Evolutionary conservation across 2,113 vertebrate species (phyloP).

Genomic region (Delphinapterus leucas): DNA sequence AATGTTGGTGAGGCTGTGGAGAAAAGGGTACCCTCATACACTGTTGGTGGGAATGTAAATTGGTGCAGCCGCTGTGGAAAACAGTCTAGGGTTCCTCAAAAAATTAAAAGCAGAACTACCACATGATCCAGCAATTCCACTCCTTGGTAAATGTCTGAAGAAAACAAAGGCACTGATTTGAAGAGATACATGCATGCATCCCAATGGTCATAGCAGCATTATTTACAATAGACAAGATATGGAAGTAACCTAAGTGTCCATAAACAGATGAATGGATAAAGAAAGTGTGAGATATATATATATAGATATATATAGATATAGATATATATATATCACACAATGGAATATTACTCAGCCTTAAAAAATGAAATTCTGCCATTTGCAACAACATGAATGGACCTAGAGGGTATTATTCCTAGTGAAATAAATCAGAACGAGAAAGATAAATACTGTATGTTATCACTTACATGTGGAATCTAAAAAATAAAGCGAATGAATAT

Average conservation of each 20-base stretch:
- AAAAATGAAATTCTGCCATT: background rate
- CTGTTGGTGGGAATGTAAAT: background rate
- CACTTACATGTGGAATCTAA: background rate
- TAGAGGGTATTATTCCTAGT: background rate
- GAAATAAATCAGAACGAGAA: background rate
- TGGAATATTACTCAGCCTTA: too few species aligned
- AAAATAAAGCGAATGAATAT: background rate
- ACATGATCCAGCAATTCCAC: background rate
- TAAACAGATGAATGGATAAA: too few species aligned
- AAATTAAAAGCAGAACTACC: background rate
- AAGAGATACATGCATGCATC: background rate
- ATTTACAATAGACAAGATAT: too few species aligned
- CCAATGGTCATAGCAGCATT: background rate
- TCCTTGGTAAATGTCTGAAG: background rate
- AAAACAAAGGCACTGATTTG: background rate
- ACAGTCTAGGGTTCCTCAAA: background rate
- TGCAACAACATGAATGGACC: background rate
- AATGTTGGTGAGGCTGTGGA: background rate
- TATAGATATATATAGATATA: too few species aligned
- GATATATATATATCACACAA: too few species aligned
- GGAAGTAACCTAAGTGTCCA: too few species aligned
- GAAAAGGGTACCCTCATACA: background rate
- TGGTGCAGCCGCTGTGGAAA: background rate
- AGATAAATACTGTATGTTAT: background rate
- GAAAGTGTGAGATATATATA: too few species aligned